These are phyloP conservation scores for Mactra quadrangularis DNA, from an alignment of 1,140 invertebrate genomes.

Conservation along the genomic window DNA sequence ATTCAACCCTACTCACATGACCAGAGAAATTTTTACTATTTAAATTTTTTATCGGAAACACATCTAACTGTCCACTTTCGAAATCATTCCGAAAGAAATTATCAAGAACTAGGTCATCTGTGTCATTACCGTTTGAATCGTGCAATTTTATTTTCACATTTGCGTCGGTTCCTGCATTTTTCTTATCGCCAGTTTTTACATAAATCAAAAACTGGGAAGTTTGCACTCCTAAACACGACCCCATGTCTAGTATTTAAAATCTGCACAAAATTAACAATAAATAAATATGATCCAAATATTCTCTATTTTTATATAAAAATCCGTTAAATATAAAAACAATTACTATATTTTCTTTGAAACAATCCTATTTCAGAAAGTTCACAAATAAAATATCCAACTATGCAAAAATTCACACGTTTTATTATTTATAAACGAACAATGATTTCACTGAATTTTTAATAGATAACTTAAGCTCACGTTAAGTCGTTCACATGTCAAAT, in stretches of 20 bases:
- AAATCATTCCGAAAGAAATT: slow-evolving; percentile 82
- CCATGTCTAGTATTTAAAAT: slow-evolving; percentile 54
- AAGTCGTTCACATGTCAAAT: no score
- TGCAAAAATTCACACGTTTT: no score
- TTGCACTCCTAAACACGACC: slow-evolving; percentile 60
- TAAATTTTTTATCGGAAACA: slow-evolving; percentile 74
- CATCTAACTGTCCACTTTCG: slow-evolving; percentile 80
- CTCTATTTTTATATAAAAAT: no score
- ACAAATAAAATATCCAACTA: no score
- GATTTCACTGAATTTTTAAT: no score
- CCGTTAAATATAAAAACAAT: no score
- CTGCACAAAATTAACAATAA: no score
- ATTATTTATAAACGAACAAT: no score
- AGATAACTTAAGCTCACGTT: no score
- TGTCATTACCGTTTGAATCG: slow-evolving; percentile 75
- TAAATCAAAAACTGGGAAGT: slow-evolving; percentile 65
- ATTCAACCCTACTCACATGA: slow-evolving; percentile 77
- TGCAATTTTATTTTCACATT: slow-evolving; percentile 76
- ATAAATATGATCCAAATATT: no score
- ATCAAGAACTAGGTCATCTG: slow-evolving; percentile 78
- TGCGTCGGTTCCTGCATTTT: slow-evolving; percentile 70
- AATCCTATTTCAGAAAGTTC: no score
- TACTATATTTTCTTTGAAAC: no score
- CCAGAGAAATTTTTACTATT: slow-evolving; percentile 64
- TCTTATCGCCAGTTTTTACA: slow-evolving; percentile 70